Evolutionary conservation across 2,888 invertebrate species (phyloP).

Genomic region (Geotrupes spiniger): DNA sequence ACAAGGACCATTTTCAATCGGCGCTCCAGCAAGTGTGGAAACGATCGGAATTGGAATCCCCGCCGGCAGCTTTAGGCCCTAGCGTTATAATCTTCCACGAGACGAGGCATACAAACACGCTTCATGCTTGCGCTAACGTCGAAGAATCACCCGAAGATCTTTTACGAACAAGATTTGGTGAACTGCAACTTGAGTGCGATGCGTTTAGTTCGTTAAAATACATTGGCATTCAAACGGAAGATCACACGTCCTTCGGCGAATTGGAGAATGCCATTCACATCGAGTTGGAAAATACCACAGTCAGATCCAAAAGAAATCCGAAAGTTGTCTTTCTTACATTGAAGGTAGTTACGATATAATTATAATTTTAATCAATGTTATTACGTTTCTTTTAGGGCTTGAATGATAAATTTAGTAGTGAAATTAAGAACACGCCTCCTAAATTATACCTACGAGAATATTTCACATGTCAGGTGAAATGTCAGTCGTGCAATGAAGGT

Average conservation of each 20-base stretch:
- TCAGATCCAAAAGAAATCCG: constrained; percentile 66
- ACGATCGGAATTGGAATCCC: constrained; percentile 33
- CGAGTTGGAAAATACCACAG: constrained; percentile 67
- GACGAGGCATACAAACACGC: constrained; percentile 67
- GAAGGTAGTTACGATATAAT: constrained; percentile 53
- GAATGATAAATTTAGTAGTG: constrained; percentile 73
- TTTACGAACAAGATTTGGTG: constrained; percentile 60
- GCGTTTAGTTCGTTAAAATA: constrained; percentile 72
- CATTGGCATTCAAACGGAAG: constrained; percentile 59
- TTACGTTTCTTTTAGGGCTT: constrained; percentile 52
- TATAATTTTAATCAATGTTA: constrained; percentile 1
- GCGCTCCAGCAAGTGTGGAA: constrained; percentile 50
- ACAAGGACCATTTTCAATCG: constrained; percentile 67
- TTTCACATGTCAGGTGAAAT: constrained; percentile 71
- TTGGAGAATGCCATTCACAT: constrained; percentile 58
- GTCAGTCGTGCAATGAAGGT: constrained; percentile 65
- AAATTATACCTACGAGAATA: constrained; percentile 75
- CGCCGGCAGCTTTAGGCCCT: constrained; percentile 64
- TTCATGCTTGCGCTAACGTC: constrained; percentile 57
- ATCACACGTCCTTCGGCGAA: constrained; percentile 59
- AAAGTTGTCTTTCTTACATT: constrained; percentile 66
- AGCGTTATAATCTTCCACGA: constrained; percentile 78
- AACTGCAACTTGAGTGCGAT: constrained; percentile 62
- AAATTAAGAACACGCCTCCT: constrained; percentile 59
- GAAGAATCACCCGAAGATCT: constrained; percentile 62